phyloP scores from a whole-genome alignment of 2,797 vertebrate species.

The Phalloptychus januarius region DNA sequence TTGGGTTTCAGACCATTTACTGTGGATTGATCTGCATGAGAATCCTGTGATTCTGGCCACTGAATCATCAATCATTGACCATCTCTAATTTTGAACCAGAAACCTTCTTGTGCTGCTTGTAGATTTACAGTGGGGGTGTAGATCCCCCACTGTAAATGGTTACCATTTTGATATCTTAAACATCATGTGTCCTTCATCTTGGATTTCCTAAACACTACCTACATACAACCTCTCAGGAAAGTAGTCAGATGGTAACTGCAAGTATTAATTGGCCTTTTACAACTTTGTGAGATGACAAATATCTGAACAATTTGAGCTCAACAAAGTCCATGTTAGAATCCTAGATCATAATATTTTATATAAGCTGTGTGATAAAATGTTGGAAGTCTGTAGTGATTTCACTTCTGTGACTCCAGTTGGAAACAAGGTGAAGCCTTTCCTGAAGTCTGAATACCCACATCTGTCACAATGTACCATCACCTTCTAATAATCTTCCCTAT shows the following conservation, averaged over 20 bases:
- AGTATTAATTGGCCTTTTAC: background rate
- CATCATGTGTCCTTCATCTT: background rate
- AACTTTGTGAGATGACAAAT: background rate
- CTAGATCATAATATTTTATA: background rate
- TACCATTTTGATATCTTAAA: background rate
- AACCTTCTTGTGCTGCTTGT: background rate
- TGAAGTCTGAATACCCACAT: background rate
- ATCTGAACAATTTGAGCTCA: background rate
- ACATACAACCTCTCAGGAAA: background rate
- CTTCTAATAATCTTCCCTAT: background rate
- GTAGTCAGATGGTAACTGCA: background rate
- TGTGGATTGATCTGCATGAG: background rate
- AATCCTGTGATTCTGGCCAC: background rate
- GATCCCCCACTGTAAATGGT: too few species aligned
- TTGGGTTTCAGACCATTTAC: background rate
- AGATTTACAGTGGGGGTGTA: background rate
- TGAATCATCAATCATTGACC: background rate
- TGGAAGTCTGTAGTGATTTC: background rate
- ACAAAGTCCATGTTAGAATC: background rate
- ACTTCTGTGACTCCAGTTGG: background rate
- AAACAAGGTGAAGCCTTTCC: background rate
- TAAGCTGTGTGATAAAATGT: background rate
- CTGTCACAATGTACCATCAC: background rate
- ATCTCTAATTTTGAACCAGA: background rate
- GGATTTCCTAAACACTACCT: too few species aligned